These are phyloP conservation scores for Anthoscopus minutus DNA, from an alignment of 2,113 vertebrate species.

Conservation along the genomic window DNA sequence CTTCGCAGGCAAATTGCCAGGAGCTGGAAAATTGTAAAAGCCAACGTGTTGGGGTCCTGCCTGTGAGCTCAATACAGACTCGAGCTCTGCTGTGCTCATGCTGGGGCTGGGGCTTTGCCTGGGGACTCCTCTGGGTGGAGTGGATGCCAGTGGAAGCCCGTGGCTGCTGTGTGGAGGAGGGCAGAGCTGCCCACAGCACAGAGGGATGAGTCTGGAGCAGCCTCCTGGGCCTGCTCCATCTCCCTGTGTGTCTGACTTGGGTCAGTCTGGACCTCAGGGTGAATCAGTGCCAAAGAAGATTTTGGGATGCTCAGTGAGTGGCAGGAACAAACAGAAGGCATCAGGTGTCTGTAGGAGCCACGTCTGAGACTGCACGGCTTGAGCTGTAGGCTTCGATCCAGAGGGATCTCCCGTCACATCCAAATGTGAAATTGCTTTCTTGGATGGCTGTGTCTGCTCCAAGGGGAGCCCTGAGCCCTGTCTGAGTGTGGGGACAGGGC, in stretches of 20 bases:
- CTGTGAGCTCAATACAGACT: accelerated
- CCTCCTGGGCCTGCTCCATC: not conserved
- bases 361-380: not conserved
- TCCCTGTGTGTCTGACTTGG: not conserved
- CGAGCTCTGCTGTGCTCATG: accelerated
- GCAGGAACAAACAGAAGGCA: not conserved
- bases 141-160: accelerated
- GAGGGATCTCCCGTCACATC: not conserved
- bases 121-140: not conserved
- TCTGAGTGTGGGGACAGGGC: not conserved
- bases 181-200: not conserved
- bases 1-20: not conserved
- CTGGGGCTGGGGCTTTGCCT: not conserved
- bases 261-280: not conserved
- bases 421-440: accelerated
- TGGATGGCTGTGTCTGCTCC: not conserved
- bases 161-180: accelerated
- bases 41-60: accelerated
- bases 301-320: not conserved
- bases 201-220: not conserved
- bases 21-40: not conserved
- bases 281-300: accelerated
- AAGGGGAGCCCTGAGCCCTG: not conserved
- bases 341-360: not conserved
- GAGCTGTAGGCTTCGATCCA: not conserved